Conservation (phyloP, 2,888 invertebrate species). For the Arctia plantaginis region DNA sequence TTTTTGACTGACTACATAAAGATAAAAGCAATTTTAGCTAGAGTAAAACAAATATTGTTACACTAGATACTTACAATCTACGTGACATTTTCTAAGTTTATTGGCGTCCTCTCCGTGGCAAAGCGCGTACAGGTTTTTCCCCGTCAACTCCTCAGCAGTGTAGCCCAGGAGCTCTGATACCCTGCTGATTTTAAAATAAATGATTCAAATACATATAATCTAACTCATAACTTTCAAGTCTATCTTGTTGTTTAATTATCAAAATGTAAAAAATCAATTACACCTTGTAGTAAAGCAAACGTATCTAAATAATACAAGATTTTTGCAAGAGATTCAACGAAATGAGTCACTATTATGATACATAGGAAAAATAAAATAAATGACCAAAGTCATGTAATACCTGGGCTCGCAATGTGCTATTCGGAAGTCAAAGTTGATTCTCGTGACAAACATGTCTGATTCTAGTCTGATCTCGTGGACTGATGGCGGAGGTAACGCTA, state of each 20-base stretch:
- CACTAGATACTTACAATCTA: constrained; percentile 93
- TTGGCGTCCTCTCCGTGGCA: constrained; percentile 98
- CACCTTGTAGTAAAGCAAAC: background rate
- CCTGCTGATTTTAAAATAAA: constrained; percentile 83
- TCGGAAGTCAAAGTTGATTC: constrained; percentile 97
- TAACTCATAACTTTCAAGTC: background rate
- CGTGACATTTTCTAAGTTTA: constrained; percentile 96
- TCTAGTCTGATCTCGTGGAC: constrained; percentile 98
- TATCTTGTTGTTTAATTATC: background rate
- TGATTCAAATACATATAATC: background rate
- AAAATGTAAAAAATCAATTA: background rate
- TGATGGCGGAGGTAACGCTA: constrained; percentile 98
- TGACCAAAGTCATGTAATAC: constrained; percentile 73
- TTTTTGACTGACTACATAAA: background rate
- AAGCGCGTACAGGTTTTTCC: constrained; percentile 96
- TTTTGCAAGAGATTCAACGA: background rate
- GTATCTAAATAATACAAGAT: background rate
- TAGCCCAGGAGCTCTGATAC: constrained; percentile 97
- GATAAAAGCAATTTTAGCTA: background rate
- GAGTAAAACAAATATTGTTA: background rate
- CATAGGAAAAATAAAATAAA: background rate
- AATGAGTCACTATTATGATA: background rate
- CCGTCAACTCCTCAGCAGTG: constrained; percentile 96
- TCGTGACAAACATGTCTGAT: constrained; percentile 98
- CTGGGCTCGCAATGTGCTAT: constrained; percentile 99